phyloP scores from a whole-genome alignment of 2,888 invertebrate genomes.

The Hetaerina titia region DNA sequence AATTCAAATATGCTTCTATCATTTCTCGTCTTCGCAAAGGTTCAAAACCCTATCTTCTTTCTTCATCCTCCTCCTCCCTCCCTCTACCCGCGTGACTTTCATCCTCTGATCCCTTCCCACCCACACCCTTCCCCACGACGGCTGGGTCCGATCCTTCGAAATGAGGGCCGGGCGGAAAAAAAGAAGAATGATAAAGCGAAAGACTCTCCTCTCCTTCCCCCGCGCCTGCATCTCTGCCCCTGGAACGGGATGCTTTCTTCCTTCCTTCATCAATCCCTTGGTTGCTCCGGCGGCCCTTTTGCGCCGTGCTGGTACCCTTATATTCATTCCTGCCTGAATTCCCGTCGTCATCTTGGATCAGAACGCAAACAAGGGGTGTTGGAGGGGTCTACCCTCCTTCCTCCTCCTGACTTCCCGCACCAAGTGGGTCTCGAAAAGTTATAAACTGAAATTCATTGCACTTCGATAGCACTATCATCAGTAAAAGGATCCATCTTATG shows the following conservation, averaged over 20 bases:
- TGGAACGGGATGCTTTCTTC: neutral
- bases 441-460: neutral
- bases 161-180: neutral
- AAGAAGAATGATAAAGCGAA: slow-evolving; percentile 11
- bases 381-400: neutral
- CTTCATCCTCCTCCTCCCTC: neutral
- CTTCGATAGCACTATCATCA: neutral
- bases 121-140: neutral
- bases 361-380: slow-evolving; percentile 15
- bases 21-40: no score
- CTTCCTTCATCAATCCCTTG: slow-evolving; percentile 42
- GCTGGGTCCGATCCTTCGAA: neutral
- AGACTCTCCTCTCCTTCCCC: neutral
- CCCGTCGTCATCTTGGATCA: slow-evolving; percentile 35
- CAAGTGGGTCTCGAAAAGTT: neutral
- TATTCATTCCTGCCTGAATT: slow-evolving; percentile 17
- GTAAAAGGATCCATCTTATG: neutral
- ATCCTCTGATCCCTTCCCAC: neutral
- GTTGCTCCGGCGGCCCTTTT: neutral
- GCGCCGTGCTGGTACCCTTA: slow-evolving; percentile 57
- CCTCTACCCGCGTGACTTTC: neutral
- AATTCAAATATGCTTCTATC: no score
- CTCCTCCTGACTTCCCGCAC: neutral
- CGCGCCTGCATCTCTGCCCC: slow-evolving; percentile 15
- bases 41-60: no score